Evolutionary conservation across 2,113 vertebrate species (phyloP).

Genomic region (Raja brachyura): DNA sequence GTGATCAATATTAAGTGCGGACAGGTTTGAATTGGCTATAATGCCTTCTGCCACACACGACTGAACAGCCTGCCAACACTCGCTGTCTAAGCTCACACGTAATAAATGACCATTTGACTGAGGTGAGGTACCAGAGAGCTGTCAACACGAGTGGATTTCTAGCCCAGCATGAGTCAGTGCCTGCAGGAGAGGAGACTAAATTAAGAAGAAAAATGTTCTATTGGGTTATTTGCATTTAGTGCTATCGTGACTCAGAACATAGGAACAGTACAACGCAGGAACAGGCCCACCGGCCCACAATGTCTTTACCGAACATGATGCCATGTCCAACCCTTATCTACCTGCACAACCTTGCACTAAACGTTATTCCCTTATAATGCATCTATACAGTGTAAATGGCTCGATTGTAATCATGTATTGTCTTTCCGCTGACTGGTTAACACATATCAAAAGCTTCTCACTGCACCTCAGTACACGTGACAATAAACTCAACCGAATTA

Average conservation of each 20-base stretch:
- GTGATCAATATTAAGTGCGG: neutral
- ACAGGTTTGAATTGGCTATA: neutral
- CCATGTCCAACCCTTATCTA: no score
- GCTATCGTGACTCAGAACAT: neutral
- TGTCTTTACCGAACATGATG: no score
- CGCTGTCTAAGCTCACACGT: neutral
- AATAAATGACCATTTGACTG: conserved; percentile 2
- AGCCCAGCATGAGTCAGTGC: neutral
- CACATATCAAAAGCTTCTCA: no score
- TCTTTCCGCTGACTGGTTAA: no score
- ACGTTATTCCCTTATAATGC: no score
- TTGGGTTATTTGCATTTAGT: neutral
- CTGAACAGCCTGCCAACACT: neutral
- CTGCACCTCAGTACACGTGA: no score
- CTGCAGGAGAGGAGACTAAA: conserved; percentile 14
- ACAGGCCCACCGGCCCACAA: no score
- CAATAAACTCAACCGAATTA: no score
- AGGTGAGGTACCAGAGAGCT: conserved; percentile 7
- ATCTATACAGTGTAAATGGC: no score
- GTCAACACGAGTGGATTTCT: neutral
- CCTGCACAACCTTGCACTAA: no score
- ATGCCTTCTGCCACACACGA: conserved; percentile 15
- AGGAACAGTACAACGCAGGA: no score
- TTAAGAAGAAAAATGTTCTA: neutral
- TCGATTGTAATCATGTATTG: no score